Evolutionary conservation across 1,140 invertebrate genomes (phyloP).

Genomic region (Lordiphosa clarofinis): DNA sequence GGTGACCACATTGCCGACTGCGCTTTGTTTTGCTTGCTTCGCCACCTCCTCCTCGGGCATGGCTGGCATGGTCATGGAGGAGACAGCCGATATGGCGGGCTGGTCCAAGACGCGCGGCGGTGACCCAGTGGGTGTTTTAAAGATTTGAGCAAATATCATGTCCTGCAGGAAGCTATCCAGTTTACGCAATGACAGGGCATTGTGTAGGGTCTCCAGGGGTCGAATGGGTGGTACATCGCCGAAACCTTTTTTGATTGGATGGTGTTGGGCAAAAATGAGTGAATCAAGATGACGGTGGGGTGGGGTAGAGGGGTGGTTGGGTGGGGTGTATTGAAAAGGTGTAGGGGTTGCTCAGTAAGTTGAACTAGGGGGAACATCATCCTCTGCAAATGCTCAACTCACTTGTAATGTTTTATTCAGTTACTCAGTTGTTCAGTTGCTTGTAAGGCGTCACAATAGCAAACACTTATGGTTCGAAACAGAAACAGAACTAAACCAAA

Average conservation of each 20-base stretch:
- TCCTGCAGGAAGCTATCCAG: constrained; percentile 92
- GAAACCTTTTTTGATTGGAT: constrained; percentile 81
- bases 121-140: constrained; percentile 86
- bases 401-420: no score
- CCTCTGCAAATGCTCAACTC: no score
- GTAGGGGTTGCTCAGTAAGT: no score
- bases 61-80: constrained; percentile 2
- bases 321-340: no score
- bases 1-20: not conserved
- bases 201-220: constrained; percentile 96
- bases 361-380: no score
- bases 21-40: not conserved
- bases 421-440: no score
- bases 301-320: no score
- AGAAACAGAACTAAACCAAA: no score
- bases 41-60: not conserved
- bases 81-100: constrained; percentile 7
- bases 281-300: not conserved
- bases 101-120: constrained; percentile 83
- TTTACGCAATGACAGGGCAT: constrained; percentile 94
- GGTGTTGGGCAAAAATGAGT: not conserved
- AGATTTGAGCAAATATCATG: constrained; percentile 87
- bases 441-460: no score
- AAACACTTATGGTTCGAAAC: no score
- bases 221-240: constrained; percentile 95